Percentiles rank a stretch among this genome's conserved stretches.
Evolutionary conservation across 1,140 invertebrate species (phyloP).

Genomic region (Drosophila lini): DNA sequence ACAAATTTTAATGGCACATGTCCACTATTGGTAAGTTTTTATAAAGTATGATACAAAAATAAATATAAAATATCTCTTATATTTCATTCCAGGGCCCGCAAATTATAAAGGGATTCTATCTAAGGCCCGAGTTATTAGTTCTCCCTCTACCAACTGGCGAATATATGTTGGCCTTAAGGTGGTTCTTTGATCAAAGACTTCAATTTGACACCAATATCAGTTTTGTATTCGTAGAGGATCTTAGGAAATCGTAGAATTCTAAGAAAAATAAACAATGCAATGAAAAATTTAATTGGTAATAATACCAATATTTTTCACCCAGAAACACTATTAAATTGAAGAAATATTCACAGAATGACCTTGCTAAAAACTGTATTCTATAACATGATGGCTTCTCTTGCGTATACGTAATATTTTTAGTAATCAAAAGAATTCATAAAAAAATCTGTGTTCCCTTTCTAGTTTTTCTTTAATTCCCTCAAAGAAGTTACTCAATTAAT

Average conservation of each 20-base stretch:
- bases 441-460: no score
- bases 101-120: neutral
- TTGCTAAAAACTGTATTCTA: neutral
- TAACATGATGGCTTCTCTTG: neutral
- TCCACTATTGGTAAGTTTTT: neutral
- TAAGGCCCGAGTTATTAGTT: neutral
- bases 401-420: neutral
- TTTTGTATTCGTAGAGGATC: neutral
- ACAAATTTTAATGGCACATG: neutral
- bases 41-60: neutral
- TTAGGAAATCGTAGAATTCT: neutral
- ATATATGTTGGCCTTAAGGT: neutral
- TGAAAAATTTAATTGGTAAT: no score
- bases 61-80: neutral
- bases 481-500: conserved; percentile 6
- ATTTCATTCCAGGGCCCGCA: neutral
- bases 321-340: neutral
- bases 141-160: neutral
- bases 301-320: rapidly evolving
- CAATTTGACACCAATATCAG: conserved; percentile 1
- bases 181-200: neutral
- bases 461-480: neutral
- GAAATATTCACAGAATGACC: neutral
- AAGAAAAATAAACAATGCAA: no score
- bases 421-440: no score